Evolutionary conservation across 1,140 invertebrate genomes (phyloP), one percentile per base, ranked within the genome.

Genomic region (Eriosoma lanigerum): DNA sequence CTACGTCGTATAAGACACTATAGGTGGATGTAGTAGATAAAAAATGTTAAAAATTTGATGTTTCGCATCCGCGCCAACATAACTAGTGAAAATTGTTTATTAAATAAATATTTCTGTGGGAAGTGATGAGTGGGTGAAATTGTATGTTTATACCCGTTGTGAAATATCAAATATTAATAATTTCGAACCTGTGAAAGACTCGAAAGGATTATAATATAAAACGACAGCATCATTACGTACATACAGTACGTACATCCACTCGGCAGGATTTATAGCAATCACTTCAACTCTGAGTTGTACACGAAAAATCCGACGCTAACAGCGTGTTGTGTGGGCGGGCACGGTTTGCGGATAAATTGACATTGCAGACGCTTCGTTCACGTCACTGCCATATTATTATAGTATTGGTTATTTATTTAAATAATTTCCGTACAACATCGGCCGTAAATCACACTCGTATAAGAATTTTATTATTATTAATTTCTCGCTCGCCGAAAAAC

Each of bases 391-490:
- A 38, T 38, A 38, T 4, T 38, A 38, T 38, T 38, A 38, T 38
- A 68, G 44, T 68, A 46, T 68, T 48, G 21, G 15, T 4, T 38
- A 68, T 68, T 68, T 68, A 68, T 68, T 68, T 46, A 46, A n/a
- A n/a, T 10, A 68, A 17, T 68, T n/a, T 68, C n/a, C 13, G 13
- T 38, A 38, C 3, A 38, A 48, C 5, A 48, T 68, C 13, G 66
- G 21, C 21, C 8, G 24, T 46, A 48, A 68, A 68, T 68, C 6
- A 24, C 46, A 21, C 24, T 38, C 15, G 21, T 15, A 26, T 17
- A 21, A 26, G 24, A 48, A 68, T 48, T 8, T 13, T 38, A 38
- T 38, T 38, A 38, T 38, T 38, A 4, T 68, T 48, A 68, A 24
- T 46, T 46, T 46, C 4, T 46, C 38, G 46, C 13, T 0, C n/a